Percentiles rank a stretch among this genome's conserved stretches.
Evolutionary conservation across 2,113 vertebrate species (phyloP).

Genomic region (Salvelinus alpinus): DNA sequence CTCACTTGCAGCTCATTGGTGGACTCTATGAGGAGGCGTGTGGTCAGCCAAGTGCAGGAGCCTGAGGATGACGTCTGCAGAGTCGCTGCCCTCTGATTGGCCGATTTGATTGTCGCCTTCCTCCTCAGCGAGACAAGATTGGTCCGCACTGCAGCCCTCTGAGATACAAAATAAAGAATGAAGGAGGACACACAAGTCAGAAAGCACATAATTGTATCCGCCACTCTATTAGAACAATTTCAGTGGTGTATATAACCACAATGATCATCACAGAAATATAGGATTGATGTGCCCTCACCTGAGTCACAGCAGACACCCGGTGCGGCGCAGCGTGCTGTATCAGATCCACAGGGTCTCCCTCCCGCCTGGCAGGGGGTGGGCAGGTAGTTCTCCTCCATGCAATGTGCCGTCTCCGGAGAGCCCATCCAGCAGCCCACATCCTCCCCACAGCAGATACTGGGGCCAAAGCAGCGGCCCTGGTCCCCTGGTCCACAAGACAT

Average conservation of each 20-base stretch:
- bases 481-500: slow-evolving; percentile 75
- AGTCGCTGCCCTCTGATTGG: slow-evolving; percentile 54
- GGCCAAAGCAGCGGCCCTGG: slow-evolving; percentile 78
- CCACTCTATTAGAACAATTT: not conserved
- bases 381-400: slow-evolving; percentile 77
- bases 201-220: not conserved
- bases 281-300: slow-evolving; percentile 59
- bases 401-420: slow-evolving; percentile 70
- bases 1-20: slow-evolving; percentile 56
- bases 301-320: slow-evolving; percentile 83
- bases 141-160: slow-evolving; percentile 71
- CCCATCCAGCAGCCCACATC: slow-evolving; percentile 80
- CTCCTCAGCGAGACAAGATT: slow-evolving; percentile 63
- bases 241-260: not conserved
- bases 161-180: not conserved
- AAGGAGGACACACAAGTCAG: not conserved
- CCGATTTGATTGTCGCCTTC: slow-evolving; percentile 54
- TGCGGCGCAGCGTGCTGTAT: slow-evolving; percentile 80
- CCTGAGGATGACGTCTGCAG: slow-evolving; percentile 65
- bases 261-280: not conserved
- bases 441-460: slow-evolving; percentile 79
- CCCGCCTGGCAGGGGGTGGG: slow-evolving; percentile 80
- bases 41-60: slow-evolving; percentile 64
- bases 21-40: slow-evolving; percentile 56
- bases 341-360: slow-evolving; percentile 77